Evolutionary conservation across 2,888 invertebrate genomes (phyloP).

Genomic region (Acrobeloides nanus): DNA sequence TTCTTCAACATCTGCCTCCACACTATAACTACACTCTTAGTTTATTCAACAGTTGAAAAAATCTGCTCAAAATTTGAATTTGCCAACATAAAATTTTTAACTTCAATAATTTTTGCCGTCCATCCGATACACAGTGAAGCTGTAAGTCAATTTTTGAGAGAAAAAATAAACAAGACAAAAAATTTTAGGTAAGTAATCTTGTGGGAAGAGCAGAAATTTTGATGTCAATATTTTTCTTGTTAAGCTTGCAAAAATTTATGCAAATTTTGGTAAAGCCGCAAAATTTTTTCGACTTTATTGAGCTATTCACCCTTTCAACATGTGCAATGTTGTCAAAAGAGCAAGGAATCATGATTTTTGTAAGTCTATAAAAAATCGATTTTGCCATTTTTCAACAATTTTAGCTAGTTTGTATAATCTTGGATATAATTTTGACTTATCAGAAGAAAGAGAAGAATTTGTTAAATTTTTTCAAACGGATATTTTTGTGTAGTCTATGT

Average conservation of each 20-base stretch:
- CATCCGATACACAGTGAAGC: slow-evolving; percentile 91
- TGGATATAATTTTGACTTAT: neutral
- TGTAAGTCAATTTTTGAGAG: slow-evolving; percentile 58
- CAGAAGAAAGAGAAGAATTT: neutral
- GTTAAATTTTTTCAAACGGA: no score
- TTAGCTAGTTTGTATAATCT: neutral
- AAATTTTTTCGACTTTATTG: no score
- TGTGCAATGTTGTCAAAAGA: slow-evolving; percentile 64
- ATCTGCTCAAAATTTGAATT: slow-evolving; percentile 16
- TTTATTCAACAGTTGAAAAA: slow-evolving; percentile 20
- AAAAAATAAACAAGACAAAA: neutral
- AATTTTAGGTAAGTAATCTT: slow-evolving; percentile 70
- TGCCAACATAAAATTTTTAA: slow-evolving; percentile 54
- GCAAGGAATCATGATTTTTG: slow-evolving; percentile 80
- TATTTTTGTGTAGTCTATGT: no score
- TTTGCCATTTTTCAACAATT: neutral
- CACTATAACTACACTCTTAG: slow-evolving; percentile 60
- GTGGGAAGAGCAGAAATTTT: slow-evolving; percentile 87
- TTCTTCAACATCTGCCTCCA: slow-evolving; percentile 71
- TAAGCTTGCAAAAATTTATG: no score
- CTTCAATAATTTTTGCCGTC: slow-evolving; percentile 72
- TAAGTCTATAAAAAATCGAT: slow-evolving; percentile 60
- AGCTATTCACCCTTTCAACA: slow-evolving; percentile 12
- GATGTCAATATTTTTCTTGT: slow-evolving; percentile 71
- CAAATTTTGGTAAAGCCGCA: no score